A percentile compares a stretch with the other conserved stretches of the same genome.
phyloP scores from a whole-genome alignment of 2,888 invertebrate species.

The Gerris lacustris region DNA sequence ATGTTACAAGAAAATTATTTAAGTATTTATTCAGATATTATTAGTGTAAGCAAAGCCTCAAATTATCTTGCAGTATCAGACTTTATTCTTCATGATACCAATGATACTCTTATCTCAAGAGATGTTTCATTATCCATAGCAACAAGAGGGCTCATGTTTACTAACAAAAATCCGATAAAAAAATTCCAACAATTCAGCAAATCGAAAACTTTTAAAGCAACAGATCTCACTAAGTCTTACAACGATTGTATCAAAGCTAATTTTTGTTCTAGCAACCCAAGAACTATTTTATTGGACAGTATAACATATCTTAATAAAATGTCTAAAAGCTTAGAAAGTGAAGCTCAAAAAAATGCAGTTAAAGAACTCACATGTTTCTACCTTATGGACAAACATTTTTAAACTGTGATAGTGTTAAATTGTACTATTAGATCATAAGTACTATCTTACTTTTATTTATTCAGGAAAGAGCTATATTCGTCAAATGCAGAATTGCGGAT shows the following conservation, averaged over 20 bases:
- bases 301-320: neutral
- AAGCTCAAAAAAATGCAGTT: neutral
- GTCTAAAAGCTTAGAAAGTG: neutral
- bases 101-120: slow-evolving; percentile 12
- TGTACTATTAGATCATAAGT: too few relatives aligned
- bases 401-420: neutral
- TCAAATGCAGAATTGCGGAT: too few relatives aligned
- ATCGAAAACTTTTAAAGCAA: neutral
- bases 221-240: neutral
- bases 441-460: too few relatives aligned
- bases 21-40: slow-evolving; percentile 22
- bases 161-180: slow-evolving; percentile 19
- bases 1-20: slow-evolving; percentile 25
- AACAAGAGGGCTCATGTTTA: slow-evolving; percentile 19
- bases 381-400: neutral
- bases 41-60: slow-evolving; percentile 19
- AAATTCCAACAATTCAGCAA: slow-evolving; percentile 25
- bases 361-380: neutral
- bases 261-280: neutral
- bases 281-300: neutral
- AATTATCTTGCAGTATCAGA: slow-evolving; percentile 17
- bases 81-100: slow-evolving; percentile 14
- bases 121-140: slow-evolving; percentile 19
- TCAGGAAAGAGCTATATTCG: too few relatives aligned
- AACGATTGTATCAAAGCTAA: neutral